Evolutionary conservation across 2,797 vertebrate genomes (phyloP).

Genomic region (Tenualosa ilisha): DNA sequence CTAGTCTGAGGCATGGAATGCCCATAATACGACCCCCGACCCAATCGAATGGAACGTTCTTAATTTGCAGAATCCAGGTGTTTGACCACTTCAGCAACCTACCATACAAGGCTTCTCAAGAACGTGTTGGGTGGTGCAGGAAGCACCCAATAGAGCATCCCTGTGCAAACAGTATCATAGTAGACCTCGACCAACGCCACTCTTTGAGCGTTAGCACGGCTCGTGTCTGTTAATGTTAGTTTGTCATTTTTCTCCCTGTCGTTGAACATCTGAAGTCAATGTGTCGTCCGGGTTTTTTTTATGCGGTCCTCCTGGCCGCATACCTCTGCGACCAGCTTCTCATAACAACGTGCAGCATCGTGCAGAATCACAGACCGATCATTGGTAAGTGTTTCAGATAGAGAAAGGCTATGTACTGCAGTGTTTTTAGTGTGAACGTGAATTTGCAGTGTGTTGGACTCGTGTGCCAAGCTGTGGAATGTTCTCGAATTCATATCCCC

Average conservation of each 20-base stretch:
- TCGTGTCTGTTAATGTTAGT: not conserved
- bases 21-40: too few species aligned
- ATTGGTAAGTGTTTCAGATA: constrained; percentile 66
- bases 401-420: not conserved
- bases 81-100: not conserved
- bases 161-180: not conserved
- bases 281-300: constrained; percentile 57
- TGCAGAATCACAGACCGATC: constrained; percentile 66
- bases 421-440: not conserved
- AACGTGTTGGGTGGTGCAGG: too few species aligned
- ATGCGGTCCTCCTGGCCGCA: constrained; percentile 60
- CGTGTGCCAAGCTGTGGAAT: not conserved
- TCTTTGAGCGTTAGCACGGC: too few species aligned
- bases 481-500: not conserved
- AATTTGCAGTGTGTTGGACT: constrained; percentile 44
- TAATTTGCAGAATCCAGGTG: not conserved
- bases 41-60: not conserved
- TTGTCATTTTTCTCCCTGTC: not conserved
- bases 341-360: constrained; percentile 44
- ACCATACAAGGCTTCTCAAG: too few species aligned
- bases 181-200: not conserved
- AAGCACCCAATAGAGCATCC: not conserved
- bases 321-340: constrained; percentile 42
- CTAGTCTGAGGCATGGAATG: too few species aligned
- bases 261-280: constrained; percentile 53